Base-by-base conservation (phyloP, 2,888 invertebrate species). In the Lasioglossum villosulum region DNA sequence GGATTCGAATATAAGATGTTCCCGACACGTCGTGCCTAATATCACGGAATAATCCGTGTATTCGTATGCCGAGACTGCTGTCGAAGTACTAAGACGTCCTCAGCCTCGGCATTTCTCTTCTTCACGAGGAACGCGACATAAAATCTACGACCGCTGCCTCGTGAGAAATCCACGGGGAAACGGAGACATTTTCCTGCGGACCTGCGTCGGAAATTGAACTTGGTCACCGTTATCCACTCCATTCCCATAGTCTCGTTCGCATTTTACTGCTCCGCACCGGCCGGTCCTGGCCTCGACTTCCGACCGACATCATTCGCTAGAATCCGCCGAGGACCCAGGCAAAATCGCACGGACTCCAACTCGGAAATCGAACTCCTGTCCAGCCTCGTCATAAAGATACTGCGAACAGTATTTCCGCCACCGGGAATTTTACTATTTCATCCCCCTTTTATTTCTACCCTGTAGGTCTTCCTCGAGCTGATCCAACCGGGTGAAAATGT, bases 341-440 rank as follows among this genome's bases (percentile, higher is more conserved):
- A 4, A 56, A 56, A 56, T 56, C 56, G 56, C 56, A n/a, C 56
- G n/a, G n/a, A n/a, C 12, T 12, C 56, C 12, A 42, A n/a, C 56
- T n/a, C n/a, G n/a, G 42, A 76, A 77, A 63, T 63, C 37, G 72
- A 81, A 72, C 71, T 23, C 16, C 5, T 23, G 63, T 76, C 68
- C 52, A 34, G 19, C 8, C 6, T 10, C 68, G 23, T 2, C 77
- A 10, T 72, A 72, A 48, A 45, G 63, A 63, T 56, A 56, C 56
- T 56, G 56, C 56, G 12, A n/a, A n/a, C n/a, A 56, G 56, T 56
- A 56, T 56, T 56, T n/a, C 56, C 56, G 12, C n/a, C 10, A n/a
- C 12, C n/a, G 56, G 56, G n/a, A 52, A 56, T 56, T 56, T 56
- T n/a, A 56, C 56, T 56, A 56, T 56, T 56, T 56, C 56, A 56